phyloP scores from a whole-genome alignment of 2,888 invertebrate species.

The Drosophila kambysellisi region DNA sequence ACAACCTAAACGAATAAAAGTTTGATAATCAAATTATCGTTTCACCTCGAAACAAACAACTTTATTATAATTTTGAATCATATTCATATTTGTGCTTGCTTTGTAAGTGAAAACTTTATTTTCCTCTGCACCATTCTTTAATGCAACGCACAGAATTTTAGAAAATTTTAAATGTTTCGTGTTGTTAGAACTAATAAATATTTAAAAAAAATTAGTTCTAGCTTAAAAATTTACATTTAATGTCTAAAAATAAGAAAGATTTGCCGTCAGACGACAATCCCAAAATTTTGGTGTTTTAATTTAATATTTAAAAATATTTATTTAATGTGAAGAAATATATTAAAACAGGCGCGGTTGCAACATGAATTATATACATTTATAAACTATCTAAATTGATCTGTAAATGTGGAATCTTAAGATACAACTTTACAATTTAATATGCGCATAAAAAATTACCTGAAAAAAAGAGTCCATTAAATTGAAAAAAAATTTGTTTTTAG shows the following conservation, averaged over 20 bases:
- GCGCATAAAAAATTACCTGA: background rate
- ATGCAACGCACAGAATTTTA: background rate
- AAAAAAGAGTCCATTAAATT: background rate
- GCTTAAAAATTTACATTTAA: background rate
- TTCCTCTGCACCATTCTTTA: too few relatives aligned
- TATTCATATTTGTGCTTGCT: background rate
- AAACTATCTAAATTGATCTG: background rate
- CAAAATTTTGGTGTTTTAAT: background rate
- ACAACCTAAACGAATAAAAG: conserved; percentile 49
- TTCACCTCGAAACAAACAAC: conserved; percentile 4
- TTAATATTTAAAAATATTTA: background rate
- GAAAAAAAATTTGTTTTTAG: background rate
- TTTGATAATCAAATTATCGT: conserved; percentile 50
- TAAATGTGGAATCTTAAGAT: background rate
- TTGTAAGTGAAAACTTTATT: background rate
- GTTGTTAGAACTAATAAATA: background rate
- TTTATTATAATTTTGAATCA: background rate
- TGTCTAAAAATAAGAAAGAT: background rate
- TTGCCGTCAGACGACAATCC: background rate
- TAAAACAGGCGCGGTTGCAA: background rate
- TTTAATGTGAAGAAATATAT: background rate
- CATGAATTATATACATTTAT: background rate
- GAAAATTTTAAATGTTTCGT: background rate
- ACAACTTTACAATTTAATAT: background rate
- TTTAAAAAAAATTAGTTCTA: background rate